Evolutionary conservation across 1,140 invertebrate genomes (phyloP), one percentile per base, ranked within the genome.

Genomic region (Drosophila nebulosa): DNA sequence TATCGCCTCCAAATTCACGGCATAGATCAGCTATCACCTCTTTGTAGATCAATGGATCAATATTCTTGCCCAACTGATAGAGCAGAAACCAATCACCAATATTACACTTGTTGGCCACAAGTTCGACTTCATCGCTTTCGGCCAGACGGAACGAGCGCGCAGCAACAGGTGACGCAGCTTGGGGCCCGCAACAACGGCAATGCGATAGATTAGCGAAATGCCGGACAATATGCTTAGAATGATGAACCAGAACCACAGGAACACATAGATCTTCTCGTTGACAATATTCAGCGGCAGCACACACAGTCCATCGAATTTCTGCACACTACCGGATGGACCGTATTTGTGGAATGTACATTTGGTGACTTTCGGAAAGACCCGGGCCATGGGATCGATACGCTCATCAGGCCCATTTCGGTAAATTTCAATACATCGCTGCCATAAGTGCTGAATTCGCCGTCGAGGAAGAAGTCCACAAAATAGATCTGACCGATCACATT

Each of bases 231-330:
- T 92, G 74, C 95, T 94, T 46, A 98, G 93, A 53, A 97, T 94
- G 79, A 97, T 95, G 93, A 98, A 98, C 97, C 97, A 98, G 93
- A 98, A 98, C 97, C 97, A 98, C 0, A 98, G 93, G 92, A 98
- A 97, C 4, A 98, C 95, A 93, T 98, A 98, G 90, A 98, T 98
- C 93, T 98, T 98, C 93, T 98, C 97, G 92, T 99, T 98, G 91
- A 98, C 96, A 90, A 98, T 98, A 92, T 95, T 96, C 32, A 98
- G 84, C 0, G 97, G 97, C 65, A 98, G 92, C 32, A 98, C 96
- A 91, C 97, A 98, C 6, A 98, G 94, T 0, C 97, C 97, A 91
- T 98, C 97, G 93, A 97, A 96, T 83, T 95, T 96, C 92, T 98
- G 96, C 57, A 98, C 95, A 35, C 94, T 95, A 57, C 97, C 97